phyloP scores from a whole-genome alignment of 2,888 invertebrate genomes.

The Morinoia aosen region DNA sequence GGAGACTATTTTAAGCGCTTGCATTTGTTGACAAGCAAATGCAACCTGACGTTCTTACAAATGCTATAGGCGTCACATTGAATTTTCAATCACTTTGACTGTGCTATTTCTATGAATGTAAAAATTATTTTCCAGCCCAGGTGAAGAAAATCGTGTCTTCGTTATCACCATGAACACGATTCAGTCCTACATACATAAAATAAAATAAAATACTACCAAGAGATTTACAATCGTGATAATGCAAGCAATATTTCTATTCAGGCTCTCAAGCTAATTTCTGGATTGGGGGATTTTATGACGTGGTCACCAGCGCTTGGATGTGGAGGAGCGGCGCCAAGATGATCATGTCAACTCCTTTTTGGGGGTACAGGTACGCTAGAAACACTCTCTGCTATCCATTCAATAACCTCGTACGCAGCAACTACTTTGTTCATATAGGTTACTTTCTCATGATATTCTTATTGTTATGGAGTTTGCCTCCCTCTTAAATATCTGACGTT shows the following conservation, averaged over 20 bases:
- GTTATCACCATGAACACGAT: not conserved
- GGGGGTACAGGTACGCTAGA: conserved; percentile 26
- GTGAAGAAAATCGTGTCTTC: not conserved
- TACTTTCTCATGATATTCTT: not conserved
- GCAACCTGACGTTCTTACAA: no score
- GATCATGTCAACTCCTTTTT: conserved; percentile 15
- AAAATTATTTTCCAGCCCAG: not conserved
- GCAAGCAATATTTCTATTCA: not conserved
- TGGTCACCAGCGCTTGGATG: conserved; percentile 12
- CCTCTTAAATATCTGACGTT: no score
- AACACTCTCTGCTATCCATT: not conserved
- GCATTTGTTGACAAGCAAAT: not conserved
- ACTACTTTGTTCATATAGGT: not conserved
- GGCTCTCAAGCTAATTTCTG: not conserved
- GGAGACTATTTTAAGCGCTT: no score
- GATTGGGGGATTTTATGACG: conserved; percentile 38
- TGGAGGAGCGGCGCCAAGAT: conserved; percentile 24
- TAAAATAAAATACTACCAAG: not conserved
- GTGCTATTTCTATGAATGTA: not conserved
- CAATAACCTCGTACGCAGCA: not conserved
- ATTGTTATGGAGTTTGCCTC: no score
- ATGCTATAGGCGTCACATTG: no score
- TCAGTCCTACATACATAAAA: not conserved
- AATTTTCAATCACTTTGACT: no score
- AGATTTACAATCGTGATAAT: not conserved